Evolutionary conservation across 2,797 vertebrate species (phyloP), one percentile per base, ranked within the genome.

Genomic region (Chloroceryle inda): DNA sequence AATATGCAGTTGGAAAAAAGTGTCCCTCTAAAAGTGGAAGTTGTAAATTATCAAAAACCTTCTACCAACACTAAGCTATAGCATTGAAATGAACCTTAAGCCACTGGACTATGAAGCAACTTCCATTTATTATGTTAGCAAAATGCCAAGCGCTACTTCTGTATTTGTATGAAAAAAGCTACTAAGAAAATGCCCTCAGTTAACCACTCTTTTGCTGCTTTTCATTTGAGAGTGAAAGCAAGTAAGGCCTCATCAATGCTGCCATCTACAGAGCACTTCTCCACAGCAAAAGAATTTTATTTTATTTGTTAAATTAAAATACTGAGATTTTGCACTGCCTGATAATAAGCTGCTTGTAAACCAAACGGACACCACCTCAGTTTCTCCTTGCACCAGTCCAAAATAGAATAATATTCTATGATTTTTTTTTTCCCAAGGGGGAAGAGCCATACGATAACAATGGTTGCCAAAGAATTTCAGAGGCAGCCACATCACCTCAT

Each of bases 221-320:
- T 42, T 84, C 58, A 5, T 52, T 4, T 58, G 40, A 26, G 63
- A 86, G 38, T 16, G 63, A 62, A 59, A 81, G n/a, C 13, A 33
- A 85, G 62, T 10, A 75, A 82, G 85, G 22, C 52, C 77, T 98
- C 77, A 79, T 35, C 92, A 97, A 95, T 75, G 92, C 96, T 94
- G 95, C 96, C 97, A 95, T 86, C 92, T 94, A 81, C 88, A 92
- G 95, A 96, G 76, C 67, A 0, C 59, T 61, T 55, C 49, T 45
- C 73, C 52, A 3, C 33, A 75, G 22, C 20, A 26, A 21, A 38
- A 82, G 8, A 5, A 23, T 47, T 45, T 47, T 47, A 22, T 47
- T 29, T 21, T 56, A n/a, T 17, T 50, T 53, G 59, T 59, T 10
- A 19, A 33, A 73, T 27, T 38, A 50, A 88, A 58, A 62, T 13